Evolutionary conservation across 2,888 invertebrate species (phyloP).

Genomic region (Stenodera caucasica): DNA sequence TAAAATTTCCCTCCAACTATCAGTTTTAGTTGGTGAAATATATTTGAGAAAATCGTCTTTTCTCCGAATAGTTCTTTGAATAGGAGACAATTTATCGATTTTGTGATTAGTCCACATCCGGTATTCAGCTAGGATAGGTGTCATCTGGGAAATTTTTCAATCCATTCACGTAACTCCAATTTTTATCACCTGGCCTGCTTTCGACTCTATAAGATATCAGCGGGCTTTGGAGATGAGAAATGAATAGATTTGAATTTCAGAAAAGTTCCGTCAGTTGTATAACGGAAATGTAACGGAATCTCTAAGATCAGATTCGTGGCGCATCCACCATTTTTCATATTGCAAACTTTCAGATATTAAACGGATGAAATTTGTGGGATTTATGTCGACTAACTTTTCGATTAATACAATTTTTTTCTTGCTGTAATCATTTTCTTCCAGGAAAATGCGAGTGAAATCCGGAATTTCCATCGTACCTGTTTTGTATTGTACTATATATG

Average conservation of each 20-base stretch:
- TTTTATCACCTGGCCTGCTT: not conserved
- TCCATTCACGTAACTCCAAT: not conserved
- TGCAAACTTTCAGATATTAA: not conserved
- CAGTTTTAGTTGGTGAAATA: too few species aligned
- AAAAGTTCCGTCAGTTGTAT: not conserved
- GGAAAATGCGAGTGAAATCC: too few species aligned
- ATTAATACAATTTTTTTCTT: not conserved
- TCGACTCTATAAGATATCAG: too few species aligned
- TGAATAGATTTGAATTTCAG: not conserved
- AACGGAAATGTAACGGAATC: not conserved
- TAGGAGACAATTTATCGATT: not conserved
- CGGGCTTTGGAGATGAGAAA: not conserved
- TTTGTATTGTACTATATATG: not conserved
- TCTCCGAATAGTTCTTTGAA: not conserved
- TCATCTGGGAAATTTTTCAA: not conserved
- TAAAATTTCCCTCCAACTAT: too few species aligned
- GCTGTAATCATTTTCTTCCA: not conserved
- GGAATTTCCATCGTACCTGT: too few species aligned
- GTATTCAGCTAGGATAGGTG: not conserved
- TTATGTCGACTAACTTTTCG: not conserved
- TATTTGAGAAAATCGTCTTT: too few species aligned
- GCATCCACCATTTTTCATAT: not conserved
- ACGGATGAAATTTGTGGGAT: not conserved
- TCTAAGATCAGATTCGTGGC: not conserved
- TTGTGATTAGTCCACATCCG: not conserved